phyloP scores from a whole-genome alignment of 2,888 invertebrate species.

The Xylocampa areola region DNA sequence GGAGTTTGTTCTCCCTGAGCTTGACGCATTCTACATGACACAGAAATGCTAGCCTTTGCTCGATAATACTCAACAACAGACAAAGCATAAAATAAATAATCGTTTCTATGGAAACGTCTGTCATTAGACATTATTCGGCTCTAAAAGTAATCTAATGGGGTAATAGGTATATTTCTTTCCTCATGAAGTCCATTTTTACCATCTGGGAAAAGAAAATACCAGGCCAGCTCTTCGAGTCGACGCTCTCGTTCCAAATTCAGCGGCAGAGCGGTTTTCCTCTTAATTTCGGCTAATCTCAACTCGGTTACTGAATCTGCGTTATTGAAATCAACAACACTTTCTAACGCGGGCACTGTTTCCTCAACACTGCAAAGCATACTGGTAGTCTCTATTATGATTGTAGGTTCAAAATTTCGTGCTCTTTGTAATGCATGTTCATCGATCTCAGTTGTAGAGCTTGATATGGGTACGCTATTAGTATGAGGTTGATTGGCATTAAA shows the following conservation, averaged over 20 bases:
- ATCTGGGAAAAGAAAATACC: slow-evolving; percentile 57
- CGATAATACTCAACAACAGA: slow-evolving; percentile 60
- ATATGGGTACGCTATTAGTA: too few species aligned
- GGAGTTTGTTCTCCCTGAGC: slow-evolving; percentile 42
- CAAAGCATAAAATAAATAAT: slow-evolving; percentile 65
- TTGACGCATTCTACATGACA: slow-evolving; percentile 59
- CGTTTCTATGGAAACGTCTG: slow-evolving; percentile 50
- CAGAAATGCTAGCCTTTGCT: slow-evolving; percentile 59
- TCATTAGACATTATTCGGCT: slow-evolving; percentile 47
- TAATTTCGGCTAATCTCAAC: slow-evolving; percentile 24
- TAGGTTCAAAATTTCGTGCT: too few species aligned
- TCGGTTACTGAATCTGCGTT: neutral
- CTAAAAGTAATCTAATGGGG: slow-evolving; percentile 56
- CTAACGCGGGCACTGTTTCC: slow-evolving; percentile 9
- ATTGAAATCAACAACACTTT: slow-evolving; percentile 8
- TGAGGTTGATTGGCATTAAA: too few species aligned
- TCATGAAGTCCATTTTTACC: slow-evolving; percentile 56
- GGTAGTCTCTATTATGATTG: neutral
- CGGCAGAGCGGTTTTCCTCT: slow-evolving; percentile 25
- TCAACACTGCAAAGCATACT: slow-evolving; percentile 8
- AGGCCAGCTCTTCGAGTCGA: slow-evolving; percentile 35
- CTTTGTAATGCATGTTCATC: too few species aligned
- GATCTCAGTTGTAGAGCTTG: too few species aligned
- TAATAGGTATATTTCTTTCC: slow-evolving; percentile 35
- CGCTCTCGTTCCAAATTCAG: slow-evolving; percentile 31